Evolutionary conservation across 2,113 vertebrate genomes (phyloP).

Genomic region (Channa maculata): DNA sequence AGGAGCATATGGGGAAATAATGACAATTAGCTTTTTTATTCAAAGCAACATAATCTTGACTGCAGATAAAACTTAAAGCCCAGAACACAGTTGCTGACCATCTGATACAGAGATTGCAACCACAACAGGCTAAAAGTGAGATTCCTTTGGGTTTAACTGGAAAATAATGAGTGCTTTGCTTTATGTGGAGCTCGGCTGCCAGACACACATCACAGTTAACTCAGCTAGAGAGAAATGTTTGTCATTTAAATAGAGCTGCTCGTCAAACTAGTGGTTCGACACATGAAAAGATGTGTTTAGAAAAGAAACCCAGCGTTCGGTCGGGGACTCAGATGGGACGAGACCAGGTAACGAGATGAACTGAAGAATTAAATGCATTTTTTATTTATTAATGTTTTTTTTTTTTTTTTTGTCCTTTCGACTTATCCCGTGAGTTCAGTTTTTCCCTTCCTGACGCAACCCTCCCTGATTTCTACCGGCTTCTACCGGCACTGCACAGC

Average conservation of each 20-base stretch:
- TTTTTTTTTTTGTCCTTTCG: too few species aligned
- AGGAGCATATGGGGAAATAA: too few species aligned
- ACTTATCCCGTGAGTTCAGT: too few species aligned
- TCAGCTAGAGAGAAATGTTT: slow-evolving; percentile 47
- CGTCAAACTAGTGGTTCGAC: slow-evolving; percentile 32
- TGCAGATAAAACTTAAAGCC: background rate
- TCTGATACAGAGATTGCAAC: background rate
- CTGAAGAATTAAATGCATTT: too few species aligned
- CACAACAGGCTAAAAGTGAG: background rate
- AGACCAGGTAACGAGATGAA: too few species aligned
- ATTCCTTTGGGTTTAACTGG: slow-evolving; percentile 45
- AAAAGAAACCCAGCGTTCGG: background rate
- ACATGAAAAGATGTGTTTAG: slow-evolving; percentile 27
- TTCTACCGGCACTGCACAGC: too few species aligned
- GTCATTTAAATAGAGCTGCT: slow-evolving; percentile 56
- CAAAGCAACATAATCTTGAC: background rate
- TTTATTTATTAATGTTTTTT: too few species aligned
- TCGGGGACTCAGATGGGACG: background rate
- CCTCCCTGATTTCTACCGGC: too few species aligned
- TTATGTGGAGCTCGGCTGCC: slow-evolving; percentile 44
- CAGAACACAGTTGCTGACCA: background rate
- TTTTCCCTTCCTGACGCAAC: too few species aligned
- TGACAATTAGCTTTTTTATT: too few species aligned
- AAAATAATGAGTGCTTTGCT: slow-evolving; percentile 60
- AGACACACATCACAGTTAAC: slow-evolving; percentile 55